Evolutionary conservation across 1,140 invertebrate genomes (phyloP).

Genomic region (Penaeus vannamei): DNA sequence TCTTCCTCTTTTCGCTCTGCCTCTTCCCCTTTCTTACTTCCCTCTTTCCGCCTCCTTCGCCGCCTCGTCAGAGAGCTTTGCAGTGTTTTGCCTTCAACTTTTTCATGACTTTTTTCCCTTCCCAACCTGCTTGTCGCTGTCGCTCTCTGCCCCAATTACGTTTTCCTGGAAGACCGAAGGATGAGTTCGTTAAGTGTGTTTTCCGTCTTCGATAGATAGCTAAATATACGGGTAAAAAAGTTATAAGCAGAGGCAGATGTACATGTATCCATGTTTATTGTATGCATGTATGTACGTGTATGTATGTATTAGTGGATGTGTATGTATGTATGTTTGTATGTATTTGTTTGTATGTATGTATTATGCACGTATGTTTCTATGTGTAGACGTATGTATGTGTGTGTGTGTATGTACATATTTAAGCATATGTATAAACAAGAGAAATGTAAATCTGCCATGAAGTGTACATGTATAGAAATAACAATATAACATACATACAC

Average conservation of each 20-base stretch:
- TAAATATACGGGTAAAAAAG: neutral
- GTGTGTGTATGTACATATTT: neutral
- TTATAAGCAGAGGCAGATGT: neutral
- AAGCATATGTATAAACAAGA: neutral
- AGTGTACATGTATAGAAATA: neutral
- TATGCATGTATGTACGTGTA: conserved; percentile 10
- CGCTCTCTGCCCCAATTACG: too few relatives aligned
- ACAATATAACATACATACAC: neutral
- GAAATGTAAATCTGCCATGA: neutral
- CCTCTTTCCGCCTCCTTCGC: too few relatives aligned
- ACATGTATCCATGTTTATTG: neutral
- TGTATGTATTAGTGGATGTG: neutral
- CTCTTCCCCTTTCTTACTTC: too few relatives aligned
- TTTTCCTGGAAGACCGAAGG: too few relatives aligned
- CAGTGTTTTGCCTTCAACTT: too few relatives aligned
- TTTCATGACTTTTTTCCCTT: too few relatives aligned
- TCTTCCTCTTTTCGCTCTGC: too few relatives aligned
- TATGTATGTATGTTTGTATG: neutral
- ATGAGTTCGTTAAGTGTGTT: too few relatives aligned
- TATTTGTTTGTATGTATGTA: conserved; percentile 8
- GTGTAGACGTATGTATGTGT: neutral
- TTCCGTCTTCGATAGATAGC: neutral
- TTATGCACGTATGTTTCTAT: neutral
- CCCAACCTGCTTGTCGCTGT: too few relatives aligned
- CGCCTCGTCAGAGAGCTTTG: too few relatives aligned